These are phyloP conservation scores for Centruroides vittatus DNA, from an alignment of 1,140 invertebrate species.

Conservation along the genomic window DNA sequence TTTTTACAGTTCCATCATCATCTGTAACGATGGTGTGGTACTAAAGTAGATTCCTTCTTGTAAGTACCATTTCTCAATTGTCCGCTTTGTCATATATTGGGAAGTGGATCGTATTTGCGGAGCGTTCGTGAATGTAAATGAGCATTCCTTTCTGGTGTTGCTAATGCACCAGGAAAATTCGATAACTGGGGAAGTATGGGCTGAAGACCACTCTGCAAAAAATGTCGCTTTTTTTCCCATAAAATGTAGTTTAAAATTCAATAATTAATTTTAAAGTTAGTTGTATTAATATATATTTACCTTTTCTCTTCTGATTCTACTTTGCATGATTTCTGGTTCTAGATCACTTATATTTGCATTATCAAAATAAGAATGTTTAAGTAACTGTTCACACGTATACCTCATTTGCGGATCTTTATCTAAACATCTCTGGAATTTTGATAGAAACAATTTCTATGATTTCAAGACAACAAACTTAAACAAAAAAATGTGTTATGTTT, in stretches of 20 bases:
- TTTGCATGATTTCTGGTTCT: conserved; percentile 8
- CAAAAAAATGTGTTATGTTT: too few relatives aligned
- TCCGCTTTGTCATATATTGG: conserved; percentile 10
- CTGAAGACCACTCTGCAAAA: conserved; percentile 7
- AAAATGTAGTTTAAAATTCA: background rate
- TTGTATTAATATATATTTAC: conserved; percentile 5
- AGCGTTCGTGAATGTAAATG: conserved; percentile 1
- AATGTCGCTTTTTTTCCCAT: background rate
- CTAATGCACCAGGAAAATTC: conserved; percentile 4
- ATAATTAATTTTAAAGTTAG: background rate
- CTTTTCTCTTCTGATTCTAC: conserved; percentile 14
- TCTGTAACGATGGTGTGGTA: too few relatives aligned
- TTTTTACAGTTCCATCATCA: too few relatives aligned
- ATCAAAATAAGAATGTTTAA: conserved; percentile 71
- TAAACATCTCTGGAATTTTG: conserved; percentile 61
- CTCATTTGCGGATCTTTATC: conserved; percentile 84
- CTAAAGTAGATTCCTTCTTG: too few relatives aligned
- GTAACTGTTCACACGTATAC: conserved; percentile 74
- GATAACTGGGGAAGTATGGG: conserved; percentile 10
- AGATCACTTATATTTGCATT: conserved; percentile 18
- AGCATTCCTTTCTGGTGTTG: conserved; percentile 7
- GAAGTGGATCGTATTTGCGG: conserved; percentile 7
- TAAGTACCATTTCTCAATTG: background rate
- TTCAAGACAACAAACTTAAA: too few relatives aligned
- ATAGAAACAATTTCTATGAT: background rate